These are phyloP conservation scores for Stenodema calcarata DNA, from an alignment of 2,888 invertebrate species.

Conservation along the genomic window DNA sequence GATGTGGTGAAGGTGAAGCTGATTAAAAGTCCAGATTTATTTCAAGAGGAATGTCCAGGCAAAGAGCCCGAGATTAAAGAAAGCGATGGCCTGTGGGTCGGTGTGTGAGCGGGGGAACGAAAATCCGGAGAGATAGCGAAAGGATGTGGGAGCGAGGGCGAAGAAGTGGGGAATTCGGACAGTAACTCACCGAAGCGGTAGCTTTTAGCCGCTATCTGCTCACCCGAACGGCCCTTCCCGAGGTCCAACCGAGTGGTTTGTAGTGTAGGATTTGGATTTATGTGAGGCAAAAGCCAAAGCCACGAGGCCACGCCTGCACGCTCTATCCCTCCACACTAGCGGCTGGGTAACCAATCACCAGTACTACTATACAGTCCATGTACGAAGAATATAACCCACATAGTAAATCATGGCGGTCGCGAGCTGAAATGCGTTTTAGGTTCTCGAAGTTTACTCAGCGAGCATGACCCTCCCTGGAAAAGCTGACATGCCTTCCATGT, in stretches of 20 bases:
- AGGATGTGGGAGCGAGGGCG: not conserved
- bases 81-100: slow-evolving; percentile 17
- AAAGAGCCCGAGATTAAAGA: slow-evolving; percentile 39
- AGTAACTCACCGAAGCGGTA: slow-evolving; percentile 35
- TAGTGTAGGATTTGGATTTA: slow-evolving; percentile 38
- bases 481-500: no score
- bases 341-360: not conserved
- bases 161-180: not conserved
- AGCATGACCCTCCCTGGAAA: not conserved
- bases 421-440: not conserved
- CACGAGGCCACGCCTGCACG: slow-evolving; percentile 33
- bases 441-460: not conserved
- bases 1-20: slow-evolving; percentile 34
- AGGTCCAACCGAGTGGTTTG: slow-evolving; percentile 19
- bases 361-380: not conserved
- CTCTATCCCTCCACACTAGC: not conserved
- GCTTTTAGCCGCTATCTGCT: slow-evolving; percentile 34
- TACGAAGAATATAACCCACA: not conserved
- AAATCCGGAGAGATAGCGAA: slow-evolving; percentile 29
- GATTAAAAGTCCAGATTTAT: slow-evolving; percentile 32
- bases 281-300: slow-evolving; percentile 13
- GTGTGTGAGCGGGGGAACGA: not conserved
- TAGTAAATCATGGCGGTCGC: not conserved
- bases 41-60: slow-evolving; percentile 10
- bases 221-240: not conserved